Evolutionary conservation across 1,140 invertebrate species (phyloP).

Genomic region (Drosophila nasuta): DNA sequence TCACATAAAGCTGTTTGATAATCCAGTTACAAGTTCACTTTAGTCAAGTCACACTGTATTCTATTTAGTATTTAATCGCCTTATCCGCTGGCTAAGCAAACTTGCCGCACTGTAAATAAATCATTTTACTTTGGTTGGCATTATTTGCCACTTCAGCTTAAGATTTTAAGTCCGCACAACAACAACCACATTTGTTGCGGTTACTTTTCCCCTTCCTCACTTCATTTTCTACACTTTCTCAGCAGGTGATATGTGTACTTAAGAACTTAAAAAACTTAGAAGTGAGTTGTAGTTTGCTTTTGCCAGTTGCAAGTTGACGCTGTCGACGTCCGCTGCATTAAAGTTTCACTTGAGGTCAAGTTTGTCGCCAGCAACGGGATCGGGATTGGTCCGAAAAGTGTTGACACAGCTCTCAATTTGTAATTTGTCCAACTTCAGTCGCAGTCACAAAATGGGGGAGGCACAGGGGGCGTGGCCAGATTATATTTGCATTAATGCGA

Average conservation of each 20-base stretch:
- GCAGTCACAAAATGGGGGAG: background rate
- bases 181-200: slow-evolving; percentile 59
- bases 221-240: background rate
- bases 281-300: slow-evolving; percentile 50
- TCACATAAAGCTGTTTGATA: background rate
- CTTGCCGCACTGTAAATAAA: slow-evolving; percentile 45
- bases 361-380: slow-evolving; percentile 2
- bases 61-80: slow-evolving; percentile 26
- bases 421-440: slow-evolving; percentile 52
- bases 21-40: background rate
- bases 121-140: slow-evolving; percentile 43
- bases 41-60: background rate
- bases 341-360: slow-evolving; percentile 56
- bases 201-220: background rate
- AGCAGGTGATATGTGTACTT: slow-evolving; percentile 66
- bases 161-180: slow-evolving; percentile 32
- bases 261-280: slow-evolving; percentile 62
- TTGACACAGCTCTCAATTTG: slow-evolving; percentile 63
- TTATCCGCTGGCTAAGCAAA: slow-evolving; percentile 8
- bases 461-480: slow-evolving; percentile 22
- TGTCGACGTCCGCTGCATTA: slow-evolving; percentile 48
- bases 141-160: slow-evolving; percentile 47
- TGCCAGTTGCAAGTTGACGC: slow-evolving; percentile 30
- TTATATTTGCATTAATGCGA: slow-evolving; percentile 67
- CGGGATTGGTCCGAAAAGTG: slow-evolving; percentile 29